These are phyloP conservation scores for Agrilus biguttatus DNA, from an alignment of 2,888 invertebrate species.

Conservation along the genomic window DNA sequence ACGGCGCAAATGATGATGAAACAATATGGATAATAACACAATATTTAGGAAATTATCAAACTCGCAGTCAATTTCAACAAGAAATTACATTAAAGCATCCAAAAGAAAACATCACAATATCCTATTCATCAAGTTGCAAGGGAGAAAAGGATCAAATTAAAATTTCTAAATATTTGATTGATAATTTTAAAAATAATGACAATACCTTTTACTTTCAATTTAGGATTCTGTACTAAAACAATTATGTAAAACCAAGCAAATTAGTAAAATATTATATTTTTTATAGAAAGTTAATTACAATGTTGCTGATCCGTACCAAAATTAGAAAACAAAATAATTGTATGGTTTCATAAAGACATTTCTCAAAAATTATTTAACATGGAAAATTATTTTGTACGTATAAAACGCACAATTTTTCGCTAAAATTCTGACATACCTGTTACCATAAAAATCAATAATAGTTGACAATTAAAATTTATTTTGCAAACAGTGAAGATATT, in stretches of 20 bases:
- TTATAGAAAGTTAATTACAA: not conserved
- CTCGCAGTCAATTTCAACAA: constrained; percentile 23
- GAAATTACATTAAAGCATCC: constrained; percentile 25
- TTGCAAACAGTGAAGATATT: no score
- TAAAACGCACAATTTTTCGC: no score
- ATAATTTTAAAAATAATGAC: constrained; percentile 23
- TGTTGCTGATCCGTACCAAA: no score
- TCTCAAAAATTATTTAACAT: no score
- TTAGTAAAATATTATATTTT: no score
- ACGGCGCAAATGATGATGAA: constrained; percentile 19
- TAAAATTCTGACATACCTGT: no score
- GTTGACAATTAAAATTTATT: no score
- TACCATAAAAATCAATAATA: no score
- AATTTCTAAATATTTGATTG: constrained; percentile 23
- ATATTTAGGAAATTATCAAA: constrained; percentile 23
- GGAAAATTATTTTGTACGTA: no score
- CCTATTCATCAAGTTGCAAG: constrained; percentile 21
- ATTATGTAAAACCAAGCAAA: constrained; percentile 12
- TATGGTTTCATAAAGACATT: no score
- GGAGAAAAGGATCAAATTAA: constrained; percentile 24
- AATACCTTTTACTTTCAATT: constrained; percentile 26
- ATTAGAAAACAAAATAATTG: no score
- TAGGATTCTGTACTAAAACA: constrained; percentile 20
- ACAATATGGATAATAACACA: constrained; percentile 24
- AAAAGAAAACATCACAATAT: constrained; percentile 25